Conservation (phyloP, 2,888 invertebrate species). For the Torymus tubicola region DNA sequence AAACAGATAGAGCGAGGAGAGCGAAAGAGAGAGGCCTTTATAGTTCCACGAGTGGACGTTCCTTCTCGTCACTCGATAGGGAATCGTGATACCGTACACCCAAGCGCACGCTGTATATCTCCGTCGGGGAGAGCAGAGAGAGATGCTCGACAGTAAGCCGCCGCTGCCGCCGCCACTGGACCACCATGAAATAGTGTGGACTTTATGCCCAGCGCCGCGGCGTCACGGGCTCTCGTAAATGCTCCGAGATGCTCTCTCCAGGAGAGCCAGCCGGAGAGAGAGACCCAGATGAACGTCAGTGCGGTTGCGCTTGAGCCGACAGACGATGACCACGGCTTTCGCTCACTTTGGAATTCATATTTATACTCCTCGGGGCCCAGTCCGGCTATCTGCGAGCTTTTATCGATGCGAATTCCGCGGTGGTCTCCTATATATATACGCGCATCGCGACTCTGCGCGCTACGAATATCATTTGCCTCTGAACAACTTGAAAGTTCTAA, state of each 20-base stretch:
- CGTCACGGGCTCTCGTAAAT: slow-evolving; percentile 28
- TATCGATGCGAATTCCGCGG: slow-evolving; percentile 22
- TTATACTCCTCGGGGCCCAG: not conserved
- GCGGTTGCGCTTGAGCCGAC: slow-evolving; percentile 34
- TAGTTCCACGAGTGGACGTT: slow-evolving; percentile 47
- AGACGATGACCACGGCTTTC: slow-evolving; percentile 43
- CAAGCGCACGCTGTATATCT: slow-evolving; percentile 45
- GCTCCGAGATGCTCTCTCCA: slow-evolving; percentile 22
- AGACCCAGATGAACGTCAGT: slow-evolving; percentile 46
- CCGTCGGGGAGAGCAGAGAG: not conserved
- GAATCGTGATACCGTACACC: slow-evolving; percentile 60
- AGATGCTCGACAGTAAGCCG: slow-evolving; percentile 42
- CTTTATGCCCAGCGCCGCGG: slow-evolving; percentile 41
- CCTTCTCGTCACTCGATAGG: slow-evolving; percentile 60
- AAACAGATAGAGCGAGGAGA: slow-evolving; percentile 18
- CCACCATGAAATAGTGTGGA: slow-evolving; percentile 59
- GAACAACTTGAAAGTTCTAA: too few relatives aligned
- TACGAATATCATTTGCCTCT: too few relatives aligned
- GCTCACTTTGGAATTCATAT: slow-evolving; percentile 17
- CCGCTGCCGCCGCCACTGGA: slow-evolving; percentile 38
- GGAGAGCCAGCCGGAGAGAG: too few relatives aligned
- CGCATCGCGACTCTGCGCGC: not conserved
- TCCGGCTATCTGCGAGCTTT: slow-evolving; percentile 20
- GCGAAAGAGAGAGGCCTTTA: slow-evolving; percentile 40
- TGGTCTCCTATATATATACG: not conserved